Evolutionary conservation across 2,113 vertebrate genomes (phyloP).

Genomic region (Trematomus loennbergii): DNA sequence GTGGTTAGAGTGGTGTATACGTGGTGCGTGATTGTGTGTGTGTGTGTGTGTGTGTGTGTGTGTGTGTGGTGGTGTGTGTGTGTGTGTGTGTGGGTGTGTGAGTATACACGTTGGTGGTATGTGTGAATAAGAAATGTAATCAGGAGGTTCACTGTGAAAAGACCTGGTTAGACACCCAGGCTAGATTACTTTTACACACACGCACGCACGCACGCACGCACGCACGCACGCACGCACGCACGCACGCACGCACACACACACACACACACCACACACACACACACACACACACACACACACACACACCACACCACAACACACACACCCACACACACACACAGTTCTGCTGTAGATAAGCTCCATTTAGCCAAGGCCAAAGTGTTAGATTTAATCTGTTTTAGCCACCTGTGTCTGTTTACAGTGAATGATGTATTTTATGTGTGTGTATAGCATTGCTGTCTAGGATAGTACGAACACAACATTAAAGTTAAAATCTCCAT

Average conservation of each 20-base stretch:
- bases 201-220: slow-evolving; percentile 14
- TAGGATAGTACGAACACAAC: neutral
- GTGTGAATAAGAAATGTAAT: slow-evolving; percentile 72
- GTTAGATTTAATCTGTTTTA: slow-evolving; percentile 13
- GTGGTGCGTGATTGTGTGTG: neutral
- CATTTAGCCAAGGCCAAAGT: neutral
- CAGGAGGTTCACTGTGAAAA: slow-evolving; percentile 56
- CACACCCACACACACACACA: neutral
- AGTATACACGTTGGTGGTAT: neutral
- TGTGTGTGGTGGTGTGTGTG: neutral
- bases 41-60: slow-evolving; percentile 1
- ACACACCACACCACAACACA: neutral
- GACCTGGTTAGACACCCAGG: slow-evolving; percentile 43
- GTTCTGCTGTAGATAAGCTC: too few species aligned
- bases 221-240: slow-evolving; percentile 7
- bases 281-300: neutral
- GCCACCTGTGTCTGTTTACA: neutral
- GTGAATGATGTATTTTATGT: neutral
- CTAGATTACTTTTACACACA: slow-evolving; percentile 50
- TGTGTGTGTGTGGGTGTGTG: slow-evolving; percentile 4
- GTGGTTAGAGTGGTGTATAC: too few species aligned
- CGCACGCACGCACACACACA: slow-evolving; percentile 1
- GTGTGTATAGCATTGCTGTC: neutral
- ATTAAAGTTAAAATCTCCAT: neutral
- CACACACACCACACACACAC: neutral